A percentile compares a stretch with the other conserved stretches of the same genome.
Conservation (phyloP, 2,888 invertebrate species). For the Calliphora vomitoria region DNA sequence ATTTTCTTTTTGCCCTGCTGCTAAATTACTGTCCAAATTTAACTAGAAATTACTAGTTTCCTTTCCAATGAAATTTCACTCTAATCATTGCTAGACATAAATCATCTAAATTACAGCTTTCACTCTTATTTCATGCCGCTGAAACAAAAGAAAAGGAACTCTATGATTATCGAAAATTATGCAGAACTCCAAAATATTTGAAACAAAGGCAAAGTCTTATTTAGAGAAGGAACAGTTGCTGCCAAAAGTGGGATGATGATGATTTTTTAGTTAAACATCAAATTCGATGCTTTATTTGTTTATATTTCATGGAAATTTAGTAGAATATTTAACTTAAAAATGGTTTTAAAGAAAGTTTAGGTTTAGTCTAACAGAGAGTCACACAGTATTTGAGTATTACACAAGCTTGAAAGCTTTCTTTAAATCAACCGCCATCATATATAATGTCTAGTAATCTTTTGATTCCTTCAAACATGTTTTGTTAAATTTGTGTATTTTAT, state of each 20-base stretch:
- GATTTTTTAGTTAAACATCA: background rate
- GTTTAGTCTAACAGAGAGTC: too few species aligned
- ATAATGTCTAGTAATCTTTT: too few species aligned
- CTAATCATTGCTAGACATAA: slow-evolving; percentile 78
- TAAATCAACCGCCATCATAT: too few species aligned
- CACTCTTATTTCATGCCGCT: slow-evolving; percentile 77
- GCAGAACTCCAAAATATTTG: slow-evolving; percentile 37
- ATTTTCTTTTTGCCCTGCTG: background rate
- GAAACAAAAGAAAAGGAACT: slow-evolving; percentile 36
- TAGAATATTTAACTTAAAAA: too few species aligned
- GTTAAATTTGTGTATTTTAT: too few species aligned
- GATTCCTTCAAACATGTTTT: too few species aligned
- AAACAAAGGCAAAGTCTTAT: slow-evolving; percentile 19
- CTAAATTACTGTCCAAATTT: background rate
- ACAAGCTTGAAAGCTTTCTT: too few species aligned
- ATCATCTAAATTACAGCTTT: slow-evolving; percentile 84
- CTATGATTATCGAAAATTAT: slow-evolving; percentile 60
- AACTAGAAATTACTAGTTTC: slow-evolving; percentile 47
- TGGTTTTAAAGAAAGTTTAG: too few species aligned
- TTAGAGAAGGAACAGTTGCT: slow-evolving; percentile 14
- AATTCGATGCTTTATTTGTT: too few species aligned
- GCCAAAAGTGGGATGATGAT: background rate
- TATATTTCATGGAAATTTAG: too few species aligned
- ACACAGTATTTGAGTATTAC: too few species aligned
- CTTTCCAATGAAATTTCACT: slow-evolving; percentile 78